These are phyloP conservation scores for Lamellibrachia satsuma DNA, from an alignment of 2,888 invertebrate species.

Conservation along the genomic window DNA sequence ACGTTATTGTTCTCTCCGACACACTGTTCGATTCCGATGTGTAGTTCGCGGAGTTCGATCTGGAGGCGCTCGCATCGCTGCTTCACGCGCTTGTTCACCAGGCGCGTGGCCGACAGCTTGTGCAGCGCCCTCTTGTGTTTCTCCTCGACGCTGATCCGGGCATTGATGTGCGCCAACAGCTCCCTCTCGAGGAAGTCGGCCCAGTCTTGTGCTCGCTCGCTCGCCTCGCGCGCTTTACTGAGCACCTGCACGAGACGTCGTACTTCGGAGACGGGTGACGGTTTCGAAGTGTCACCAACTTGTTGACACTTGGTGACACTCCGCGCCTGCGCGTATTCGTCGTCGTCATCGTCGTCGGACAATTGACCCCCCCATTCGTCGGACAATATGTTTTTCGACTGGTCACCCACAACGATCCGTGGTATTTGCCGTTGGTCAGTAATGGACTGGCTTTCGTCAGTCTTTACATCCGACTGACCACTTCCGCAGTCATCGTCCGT, in stretches of 20 bases:
- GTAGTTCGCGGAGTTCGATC: neutral
- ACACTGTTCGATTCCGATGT: neutral
- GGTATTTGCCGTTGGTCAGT: neutral
- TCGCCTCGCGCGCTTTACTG: neutral
- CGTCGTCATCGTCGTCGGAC: neutral
- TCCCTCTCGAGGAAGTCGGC: slow-evolving; percentile 6
- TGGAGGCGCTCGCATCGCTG: neutral
- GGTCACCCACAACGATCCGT: neutral
- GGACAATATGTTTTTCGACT: neutral
- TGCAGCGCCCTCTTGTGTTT: neutral
- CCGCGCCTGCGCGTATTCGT: neutral
- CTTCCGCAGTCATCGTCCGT: neutral
- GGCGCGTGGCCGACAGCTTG: neutral
- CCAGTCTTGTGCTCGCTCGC: neutral
- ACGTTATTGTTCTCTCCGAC: neutral
- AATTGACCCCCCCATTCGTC: neutral
- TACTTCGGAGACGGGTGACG: neutral
- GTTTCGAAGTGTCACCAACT: neutral
- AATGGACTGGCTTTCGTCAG: neutral
- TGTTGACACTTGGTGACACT: neutral
- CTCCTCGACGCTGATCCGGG: slow-evolving; percentile 13
- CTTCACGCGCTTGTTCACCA: neutral
- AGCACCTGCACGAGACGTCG: neutral
- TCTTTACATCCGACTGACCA: neutral
- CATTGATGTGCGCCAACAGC: slow-evolving; percentile 3